Evolutionary conservation across 2,113 vertebrate species (phyloP).

Genomic region (Onychostoma macrolepis): DNA sequence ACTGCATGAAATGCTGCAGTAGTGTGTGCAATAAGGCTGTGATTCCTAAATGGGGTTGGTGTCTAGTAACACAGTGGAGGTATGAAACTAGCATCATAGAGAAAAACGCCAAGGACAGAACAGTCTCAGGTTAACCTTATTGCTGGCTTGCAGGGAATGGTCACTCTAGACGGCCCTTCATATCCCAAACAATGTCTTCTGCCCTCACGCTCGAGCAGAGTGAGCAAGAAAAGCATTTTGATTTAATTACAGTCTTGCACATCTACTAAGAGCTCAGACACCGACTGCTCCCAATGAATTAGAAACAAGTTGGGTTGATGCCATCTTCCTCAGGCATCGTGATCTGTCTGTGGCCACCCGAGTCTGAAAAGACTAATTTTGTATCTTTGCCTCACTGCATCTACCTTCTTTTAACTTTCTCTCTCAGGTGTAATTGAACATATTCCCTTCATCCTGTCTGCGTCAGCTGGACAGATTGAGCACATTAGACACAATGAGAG

Average conservation of each 20-base stretch:
- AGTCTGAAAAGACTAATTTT: constrained; percentile 27
- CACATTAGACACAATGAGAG: constrained; percentile 16
- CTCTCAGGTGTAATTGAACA: not conserved
- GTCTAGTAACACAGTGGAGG: not conserved
- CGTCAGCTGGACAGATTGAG: constrained; percentile 19
- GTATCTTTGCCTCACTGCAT: not conserved
- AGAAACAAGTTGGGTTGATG: constrained; percentile 44
- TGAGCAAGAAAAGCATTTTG: constrained; percentile 40
- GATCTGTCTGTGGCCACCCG: constrained; percentile 34
- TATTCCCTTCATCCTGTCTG: not conserved
- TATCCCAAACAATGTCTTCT: constrained; percentile 25
- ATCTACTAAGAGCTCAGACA: constrained; percentile 46
- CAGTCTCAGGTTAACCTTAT: constrained; percentile 14
- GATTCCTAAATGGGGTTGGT: not conserved
- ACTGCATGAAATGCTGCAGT: not conserved
- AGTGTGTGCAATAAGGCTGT: not conserved
- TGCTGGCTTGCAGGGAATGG: constrained; percentile 4
- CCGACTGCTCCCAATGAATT: constrained; percentile 52
- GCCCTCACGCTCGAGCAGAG: constrained; percentile 13
- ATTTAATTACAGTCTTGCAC: constrained; percentile 55
- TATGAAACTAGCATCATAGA: constrained; percentile 1
- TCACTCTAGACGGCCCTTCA: not conserved
- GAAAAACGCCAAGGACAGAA: constrained; percentile 43
- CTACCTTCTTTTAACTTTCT: not conserved
- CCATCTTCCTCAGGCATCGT: constrained; percentile 39